These are phyloP conservation scores for Epirrhoe tristata DNA, from an alignment of 2,888 invertebrate genomes.

Conservation along the genomic window DNA sequence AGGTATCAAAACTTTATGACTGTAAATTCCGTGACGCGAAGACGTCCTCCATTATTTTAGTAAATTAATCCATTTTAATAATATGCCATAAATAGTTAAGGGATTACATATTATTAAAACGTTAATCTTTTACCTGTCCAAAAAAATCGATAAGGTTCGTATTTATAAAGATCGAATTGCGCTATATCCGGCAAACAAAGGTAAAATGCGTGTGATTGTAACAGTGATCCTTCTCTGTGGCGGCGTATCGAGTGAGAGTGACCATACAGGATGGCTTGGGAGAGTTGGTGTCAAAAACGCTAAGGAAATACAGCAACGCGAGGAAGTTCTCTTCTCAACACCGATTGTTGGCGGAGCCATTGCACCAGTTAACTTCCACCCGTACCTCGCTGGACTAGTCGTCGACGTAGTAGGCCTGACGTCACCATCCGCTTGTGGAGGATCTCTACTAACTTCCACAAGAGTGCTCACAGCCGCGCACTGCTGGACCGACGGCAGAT, in stretches of 20 bases:
- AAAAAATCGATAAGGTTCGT: conserved; percentile 40
- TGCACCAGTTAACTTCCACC: conserved; percentile 63
- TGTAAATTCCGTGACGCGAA: conserved; percentile 3
- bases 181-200: conserved; percentile 24
- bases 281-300: conserved; percentile 65
- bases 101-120: conserved; percentile 47
- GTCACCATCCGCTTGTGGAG: conserved; percentile 68
- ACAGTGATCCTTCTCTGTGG: conserved; percentile 49
- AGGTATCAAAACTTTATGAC: not conserved
- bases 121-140: conserved; percentile 35
- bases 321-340: conserved; percentile 42
- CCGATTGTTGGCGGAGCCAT: conserved; percentile 69
- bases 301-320: conserved; percentile 55
- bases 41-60: conserved; percentile 24
- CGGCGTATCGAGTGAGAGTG: conserved; percentile 35
- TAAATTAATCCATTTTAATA: conserved; percentile 50
- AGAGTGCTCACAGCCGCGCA: conserved; percentile 73
- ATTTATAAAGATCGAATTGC: conserved; percentile 44
- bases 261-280: conserved; percentile 60
- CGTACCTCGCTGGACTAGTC: conserved; percentile 68
- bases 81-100: conserved; percentile 49
- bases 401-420: conserved; percentile 61
- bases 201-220: conserved; percentile 54
- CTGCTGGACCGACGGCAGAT: conserved; percentile 69
- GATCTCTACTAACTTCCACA: conserved; percentile 60